Evolutionary conservation across 30 jellyfish, hydroid and myxozoan genomes (phyloP).

Genomic region (Chrysaora quinquecirrha): DNA sequence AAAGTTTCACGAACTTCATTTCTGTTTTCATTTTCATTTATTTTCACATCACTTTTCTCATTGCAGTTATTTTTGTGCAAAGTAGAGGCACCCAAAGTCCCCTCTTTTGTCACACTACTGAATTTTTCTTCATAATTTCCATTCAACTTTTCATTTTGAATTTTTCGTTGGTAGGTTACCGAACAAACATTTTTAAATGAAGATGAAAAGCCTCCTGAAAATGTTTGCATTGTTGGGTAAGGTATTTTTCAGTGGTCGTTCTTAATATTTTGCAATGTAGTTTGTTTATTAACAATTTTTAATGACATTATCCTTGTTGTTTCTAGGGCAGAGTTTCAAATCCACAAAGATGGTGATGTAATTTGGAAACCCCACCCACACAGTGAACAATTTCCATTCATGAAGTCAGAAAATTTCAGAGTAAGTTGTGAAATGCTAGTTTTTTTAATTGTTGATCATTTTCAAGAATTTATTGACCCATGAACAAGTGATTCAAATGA

Average conservation of each 20-base stretch:
- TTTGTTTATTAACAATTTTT: background rate
- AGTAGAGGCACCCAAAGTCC: too few relatives aligned
- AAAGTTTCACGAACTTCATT: too few relatives aligned
- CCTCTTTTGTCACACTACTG: too few relatives aligned
- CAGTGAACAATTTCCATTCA: conserved; percentile 19
- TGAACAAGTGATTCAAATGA: background rate
- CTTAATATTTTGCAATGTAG: background rate
- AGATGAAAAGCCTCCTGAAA: background rate
- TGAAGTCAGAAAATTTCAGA: conserved; percentile 10
- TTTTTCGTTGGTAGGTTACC: too few relatives aligned
- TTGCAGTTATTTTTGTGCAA: too few relatives aligned
- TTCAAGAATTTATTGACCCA: too few relatives aligned
- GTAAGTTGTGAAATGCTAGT: too few relatives aligned
- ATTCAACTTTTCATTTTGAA: too few relatives aligned
- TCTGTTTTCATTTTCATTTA: too few relatives aligned
- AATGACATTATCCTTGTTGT: background rate
- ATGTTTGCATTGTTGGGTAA: background rate
- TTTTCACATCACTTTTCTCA: too few relatives aligned
- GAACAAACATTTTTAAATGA: background rate
- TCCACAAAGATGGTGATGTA: conserved; percentile 9
- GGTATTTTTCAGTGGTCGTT: background rate
- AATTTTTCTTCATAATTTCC: too few relatives aligned
- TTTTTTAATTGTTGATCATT: too few relatives aligned
- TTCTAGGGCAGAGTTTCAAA: conserved; percentile 5
- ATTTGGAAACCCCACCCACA: conserved; percentile 23